Evolutionary conservation across 2,888 invertebrate genomes (phyloP).

Genomic region (Chrysolina americana): DNA sequence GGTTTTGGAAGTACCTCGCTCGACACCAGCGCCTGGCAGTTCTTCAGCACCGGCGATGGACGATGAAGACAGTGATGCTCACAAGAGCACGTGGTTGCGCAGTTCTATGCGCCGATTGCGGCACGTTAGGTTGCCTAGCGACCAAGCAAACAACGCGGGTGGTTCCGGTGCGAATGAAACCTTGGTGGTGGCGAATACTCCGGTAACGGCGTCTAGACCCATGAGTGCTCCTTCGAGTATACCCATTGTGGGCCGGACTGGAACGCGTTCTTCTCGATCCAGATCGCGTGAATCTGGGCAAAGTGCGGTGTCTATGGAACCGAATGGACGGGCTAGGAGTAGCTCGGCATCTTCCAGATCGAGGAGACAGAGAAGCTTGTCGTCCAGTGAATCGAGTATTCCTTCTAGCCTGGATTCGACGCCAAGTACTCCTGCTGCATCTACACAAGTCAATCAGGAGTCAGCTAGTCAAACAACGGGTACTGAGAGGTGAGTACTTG

Average conservation of each 20-base stretch:
- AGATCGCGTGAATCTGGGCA: constrained; percentile 47
- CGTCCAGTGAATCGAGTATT: constrained; percentile 67
- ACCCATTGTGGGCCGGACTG: constrained; percentile 46
- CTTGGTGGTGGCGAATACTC: constrained; percentile 65
- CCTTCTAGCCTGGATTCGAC: constrained; percentile 66
- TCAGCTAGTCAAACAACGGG: constrained; percentile 49
- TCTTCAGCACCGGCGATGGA: constrained; percentile 50
- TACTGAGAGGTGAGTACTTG: constrained; percentile 53
- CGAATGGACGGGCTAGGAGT: constrained; percentile 61
- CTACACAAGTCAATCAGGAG: constrained; percentile 53
- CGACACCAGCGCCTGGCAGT: constrained; percentile 49
- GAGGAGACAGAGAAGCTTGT: constrained; percentile 65
- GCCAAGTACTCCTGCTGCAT: constrained; percentile 59
- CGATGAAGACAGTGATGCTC: constrained; percentile 55
- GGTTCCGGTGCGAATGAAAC: not conserved
- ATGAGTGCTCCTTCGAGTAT: constrained; percentile 66
- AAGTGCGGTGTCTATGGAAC: constrained; percentile 59
- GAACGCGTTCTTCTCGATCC: constrained; percentile 57
- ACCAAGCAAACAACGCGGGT: constrained; percentile 43
- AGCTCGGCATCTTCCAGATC: constrained; percentile 66
- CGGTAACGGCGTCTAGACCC: constrained; percentile 59
- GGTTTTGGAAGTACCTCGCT: constrained; percentile 58
- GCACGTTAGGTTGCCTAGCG: constrained; percentile 70
- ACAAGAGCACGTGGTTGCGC: constrained; percentile 70
- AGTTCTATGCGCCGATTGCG: constrained; percentile 73